Percentiles rank a stretch among this genome's conserved stretches.
These are phyloP conservation scores for Callithrix jacchus DNA, from an alignment of 2,113 vertebrate genomes.

Conservation along the genomic window DNA sequence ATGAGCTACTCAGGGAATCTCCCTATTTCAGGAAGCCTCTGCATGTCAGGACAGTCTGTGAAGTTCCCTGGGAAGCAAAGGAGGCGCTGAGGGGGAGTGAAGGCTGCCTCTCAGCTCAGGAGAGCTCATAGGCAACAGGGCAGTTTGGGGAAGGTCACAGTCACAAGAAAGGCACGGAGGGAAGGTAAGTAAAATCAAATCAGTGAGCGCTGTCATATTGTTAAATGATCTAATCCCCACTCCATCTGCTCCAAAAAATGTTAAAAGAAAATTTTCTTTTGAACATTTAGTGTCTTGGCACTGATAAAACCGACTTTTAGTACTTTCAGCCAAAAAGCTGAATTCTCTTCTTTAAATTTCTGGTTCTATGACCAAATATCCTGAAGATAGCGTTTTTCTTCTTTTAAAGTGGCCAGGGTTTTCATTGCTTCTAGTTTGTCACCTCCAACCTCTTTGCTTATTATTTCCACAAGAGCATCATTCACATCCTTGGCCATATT, in stretches of 20 bases:
- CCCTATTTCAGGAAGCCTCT: background rate
- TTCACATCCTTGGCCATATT: conserved; percentile 96
- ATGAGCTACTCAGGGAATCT: fast-evolving
- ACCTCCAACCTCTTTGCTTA: conserved; percentile 84
- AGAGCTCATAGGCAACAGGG: background rate
- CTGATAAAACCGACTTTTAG: background rate
- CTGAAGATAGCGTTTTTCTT: conserved; percentile 93
- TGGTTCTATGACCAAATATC: conserved; percentile 93
- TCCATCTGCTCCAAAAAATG: background rate
- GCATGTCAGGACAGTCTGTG: fast-evolving
- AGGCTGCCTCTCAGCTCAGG: background rate
- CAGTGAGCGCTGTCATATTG: fast-evolving
- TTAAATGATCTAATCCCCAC: fast-evolving
- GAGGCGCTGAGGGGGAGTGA: background rate
- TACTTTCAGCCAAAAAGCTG: background rate
- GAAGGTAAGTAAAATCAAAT: fast-evolving
- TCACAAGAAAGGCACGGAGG: fast-evolving
- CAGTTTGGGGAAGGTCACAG: fast-evolving
- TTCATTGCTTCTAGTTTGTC: conserved; percentile 93
- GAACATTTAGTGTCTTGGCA: background rate
- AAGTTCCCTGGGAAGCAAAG: background rate
- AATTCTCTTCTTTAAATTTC: background rate
- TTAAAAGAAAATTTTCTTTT: too few species aligned
- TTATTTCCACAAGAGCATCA: conserved; percentile 88
- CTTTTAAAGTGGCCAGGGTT: conserved; percentile 88